These are phyloP conservation scores for Colossoma macropomum DNA, from an alignment of 2,113 vertebrate genomes.

Conservation along the genomic window DNA sequence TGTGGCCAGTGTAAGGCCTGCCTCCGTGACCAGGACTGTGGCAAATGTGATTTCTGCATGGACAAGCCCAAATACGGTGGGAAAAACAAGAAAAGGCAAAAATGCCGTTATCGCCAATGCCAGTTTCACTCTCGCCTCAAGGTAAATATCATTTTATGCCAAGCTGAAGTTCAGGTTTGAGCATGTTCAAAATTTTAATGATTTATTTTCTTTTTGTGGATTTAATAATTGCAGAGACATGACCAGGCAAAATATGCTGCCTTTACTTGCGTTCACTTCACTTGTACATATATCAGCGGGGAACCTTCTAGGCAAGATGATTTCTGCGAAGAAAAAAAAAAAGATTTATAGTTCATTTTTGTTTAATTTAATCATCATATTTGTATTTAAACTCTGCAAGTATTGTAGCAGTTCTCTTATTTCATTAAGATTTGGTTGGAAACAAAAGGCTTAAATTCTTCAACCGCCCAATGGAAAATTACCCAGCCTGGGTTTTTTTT, in stretches of 20 bases:
- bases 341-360: too few relatives aligned
- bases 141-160: not conserved
- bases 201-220: not conserved
- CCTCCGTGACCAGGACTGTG: conserved; percentile 74
- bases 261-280: not conserved
- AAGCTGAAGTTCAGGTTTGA: not conserved
- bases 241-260: not conserved
- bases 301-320: too few relatives aligned
- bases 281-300: not conserved
- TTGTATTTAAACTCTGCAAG: too few relatives aligned
- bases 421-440: too few relatives aligned
- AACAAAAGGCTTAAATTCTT: too few relatives aligned
- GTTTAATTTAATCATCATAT: too few relatives aligned
- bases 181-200: not conserved
- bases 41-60: conserved; percentile 79
- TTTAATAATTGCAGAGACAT: not conserved
- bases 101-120: conserved; percentile 81
- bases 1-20: conserved; percentile 79
- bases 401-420: too few relatives aligned
- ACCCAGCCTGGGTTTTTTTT: too few relatives aligned
- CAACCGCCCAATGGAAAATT: too few relatives aligned
- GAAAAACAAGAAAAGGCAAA: conserved; percentile 80
- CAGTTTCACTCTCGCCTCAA: conserved; percentile 66
- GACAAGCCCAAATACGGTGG: conserved; percentile 85
- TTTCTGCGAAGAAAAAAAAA: too few relatives aligned